These are phyloP conservation scores for Pseudois nayaur DNA, from an alignment of 2,113 vertebrate species.

Conservation along the genomic window DNA sequence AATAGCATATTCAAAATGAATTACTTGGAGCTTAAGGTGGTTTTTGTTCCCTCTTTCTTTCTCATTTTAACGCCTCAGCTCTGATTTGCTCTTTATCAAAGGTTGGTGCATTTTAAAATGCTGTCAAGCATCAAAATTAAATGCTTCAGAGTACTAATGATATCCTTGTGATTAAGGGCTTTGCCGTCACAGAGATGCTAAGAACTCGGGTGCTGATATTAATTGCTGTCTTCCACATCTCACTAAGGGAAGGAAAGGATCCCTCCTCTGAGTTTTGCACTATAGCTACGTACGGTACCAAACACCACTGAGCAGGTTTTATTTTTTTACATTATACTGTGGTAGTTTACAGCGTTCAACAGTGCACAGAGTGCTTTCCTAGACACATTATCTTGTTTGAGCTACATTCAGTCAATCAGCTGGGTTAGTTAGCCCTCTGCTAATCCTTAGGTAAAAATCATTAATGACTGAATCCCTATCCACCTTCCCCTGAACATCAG, in stretches of 20 bases:
- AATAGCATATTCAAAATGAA: slow-evolving; percentile 81
- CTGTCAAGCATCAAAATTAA: slow-evolving; percentile 83
- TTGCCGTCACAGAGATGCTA: slow-evolving; percentile 75
- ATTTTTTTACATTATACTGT: neutral
- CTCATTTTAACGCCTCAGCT: slow-evolving; percentile 65
- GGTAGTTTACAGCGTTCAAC: neutral
- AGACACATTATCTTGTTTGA: neutral
- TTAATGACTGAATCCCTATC: neutral
- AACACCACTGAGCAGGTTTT: neutral
- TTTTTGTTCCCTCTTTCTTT: slow-evolving; percentile 69
- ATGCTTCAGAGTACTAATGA: slow-evolving; percentile 81
- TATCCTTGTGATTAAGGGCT: slow-evolving; percentile 81
- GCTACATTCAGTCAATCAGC: neutral
- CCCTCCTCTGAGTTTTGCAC: neutral
- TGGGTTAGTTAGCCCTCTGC: neutral
- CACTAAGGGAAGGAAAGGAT: neutral
- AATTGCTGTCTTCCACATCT: slow-evolving; percentile 63
- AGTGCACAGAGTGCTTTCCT: neutral
- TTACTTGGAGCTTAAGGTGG: slow-evolving; percentile 79
- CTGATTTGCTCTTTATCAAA: slow-evolving; percentile 80
- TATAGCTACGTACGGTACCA: neutral
- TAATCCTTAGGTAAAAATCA: neutral
- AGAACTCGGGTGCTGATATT: slow-evolving; percentile 72
- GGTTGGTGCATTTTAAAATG: slow-evolving; percentile 73
- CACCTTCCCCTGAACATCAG: neutral